phyloP scores from a whole-genome alignment of 37 sponge, comb jelly and placozoan genomes.

The Bolinopsis microptera region DNA sequence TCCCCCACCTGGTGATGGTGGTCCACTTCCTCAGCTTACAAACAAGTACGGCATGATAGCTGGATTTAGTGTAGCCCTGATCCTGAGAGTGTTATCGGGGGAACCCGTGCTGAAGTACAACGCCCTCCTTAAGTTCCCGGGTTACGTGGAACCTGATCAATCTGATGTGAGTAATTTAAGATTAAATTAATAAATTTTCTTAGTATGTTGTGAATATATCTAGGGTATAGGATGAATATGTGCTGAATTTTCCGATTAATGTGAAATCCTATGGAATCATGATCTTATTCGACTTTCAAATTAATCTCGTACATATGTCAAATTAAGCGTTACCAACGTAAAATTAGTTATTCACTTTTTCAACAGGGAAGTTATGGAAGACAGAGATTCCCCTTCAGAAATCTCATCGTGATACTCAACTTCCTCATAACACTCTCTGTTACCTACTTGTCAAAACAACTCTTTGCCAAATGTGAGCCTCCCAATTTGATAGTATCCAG shows the following conservation, averaged over 20 bases:
- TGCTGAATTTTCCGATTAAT: no score
- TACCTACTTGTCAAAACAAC: not conserved
- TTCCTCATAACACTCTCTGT: not conserved
- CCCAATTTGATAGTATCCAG: not conserved
- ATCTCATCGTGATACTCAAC: not conserved
- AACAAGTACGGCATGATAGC: constrained; percentile 41
- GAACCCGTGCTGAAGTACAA: constrained; percentile 58
- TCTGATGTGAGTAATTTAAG: no score
- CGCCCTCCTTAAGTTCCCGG: constrained; percentile 14
- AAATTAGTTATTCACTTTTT: not conserved
- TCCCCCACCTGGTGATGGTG: constrained; percentile 26
- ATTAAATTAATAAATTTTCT: no score
- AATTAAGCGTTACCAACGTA: no score
- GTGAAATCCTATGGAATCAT: no score
- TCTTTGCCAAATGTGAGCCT: not conserved
- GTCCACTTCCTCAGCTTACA: not conserved
- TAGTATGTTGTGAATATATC: no score
- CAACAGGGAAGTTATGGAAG: not conserved
- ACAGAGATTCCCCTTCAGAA: not conserved
- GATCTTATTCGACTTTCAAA: no score
- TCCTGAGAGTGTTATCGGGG: constrained; percentile 8
- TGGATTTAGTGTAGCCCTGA: not conserved
- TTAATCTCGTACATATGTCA: no score
- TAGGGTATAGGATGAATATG: no score
- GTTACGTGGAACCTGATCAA: constrained; percentile 8